Base-by-base conservation (phyloP, 2,113 vertebrate genomes). In the Numida meleagris region DNA sequence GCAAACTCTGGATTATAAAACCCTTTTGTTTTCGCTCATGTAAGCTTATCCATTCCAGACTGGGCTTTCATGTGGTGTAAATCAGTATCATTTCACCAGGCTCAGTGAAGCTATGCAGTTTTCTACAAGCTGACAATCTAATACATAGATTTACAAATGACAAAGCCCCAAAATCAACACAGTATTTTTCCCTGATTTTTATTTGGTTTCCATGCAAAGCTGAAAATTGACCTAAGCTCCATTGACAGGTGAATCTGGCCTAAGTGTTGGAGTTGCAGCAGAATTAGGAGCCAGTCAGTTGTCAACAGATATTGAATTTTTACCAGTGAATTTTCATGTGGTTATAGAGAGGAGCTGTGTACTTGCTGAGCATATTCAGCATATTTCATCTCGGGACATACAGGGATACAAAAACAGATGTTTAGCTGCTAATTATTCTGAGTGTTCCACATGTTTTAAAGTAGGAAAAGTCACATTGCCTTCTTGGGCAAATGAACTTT, bases 1-100 rank as follows among this genome's bases (percentile, higher is more conserved):
- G 59, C 36, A 83, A 9, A 74, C 62, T 88, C 70, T 42, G 70
- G 80, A 90, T 94, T 88, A 74, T 50, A 82, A 81, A 89, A 36
- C 27, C 9, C 23, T 83, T 93, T 88, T 73, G 59, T 31, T 85
- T 78, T 90, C 74, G 38, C 27, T 94, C 85, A 70, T 77, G 82
- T 85, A 86, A 40, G n/a, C 8, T 87, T 71, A 36, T 3, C 15
- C 19, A 10, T 77, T 58, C 24, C 42, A 38, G 70, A 51, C 23
- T 65, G 86, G 72, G 16, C 71, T 86, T 89, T 89, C 43, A 74
- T 48, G 57, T 3, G 12, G 5, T 81, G 46, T 53, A 59, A 94
- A 90, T 82, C 12, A 57, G 43, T 21, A 40, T 48, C 29, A 81
- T 86, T 93, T 94, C 73, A 61, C 57, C n/a, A 53, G 81, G 43